Base-by-base conservation (phyloP, 2,113 vertebrate genomes). In the Upupa epops region DNA sequence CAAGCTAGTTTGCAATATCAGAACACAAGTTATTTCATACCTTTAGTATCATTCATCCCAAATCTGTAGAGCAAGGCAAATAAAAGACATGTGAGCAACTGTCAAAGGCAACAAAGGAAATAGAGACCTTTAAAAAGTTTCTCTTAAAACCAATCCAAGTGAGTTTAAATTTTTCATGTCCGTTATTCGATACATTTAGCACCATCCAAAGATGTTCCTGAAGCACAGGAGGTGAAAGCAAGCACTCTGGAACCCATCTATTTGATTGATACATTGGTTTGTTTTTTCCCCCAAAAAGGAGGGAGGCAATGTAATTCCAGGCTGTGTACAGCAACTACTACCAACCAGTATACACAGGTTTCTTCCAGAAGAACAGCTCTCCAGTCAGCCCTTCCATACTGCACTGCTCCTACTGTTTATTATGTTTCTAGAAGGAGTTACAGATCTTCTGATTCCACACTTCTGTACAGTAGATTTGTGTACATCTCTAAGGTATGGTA, bases 391-490 rank as follows among this genome's bases (percentile, higher is more conserved):
- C 29, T 25, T 56, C 8, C 80, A 86, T 49, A 51, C 8, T 75
- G 25, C 25, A 63, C 76, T 81, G 59, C 32, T 76, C 58, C 72
- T 65, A 48, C 51, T 51, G 65, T 86, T 88, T 65, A 63, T 72
- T 93, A 74, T 83, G 92, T 92, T 86, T 46, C 72, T 61, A 18
- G 70, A 80, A 66, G 32, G 9, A 78, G 74, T 51, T 83, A 85
- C 3, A 88, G 55, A 56, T n/a, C 19, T 94, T 59, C 74, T 89
- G 79, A 76, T 24, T 77, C 36, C 65, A 90, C 36, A 51, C 46
- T 72, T 92, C 86, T 92, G 86, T 45, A 90, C 77, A 95, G 93
- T 4, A 86, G 28, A 95, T 96, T 73, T 84, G 32, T 63, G 37
- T 60, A 61, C 48, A 55, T 83, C 78, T 90, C 75, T 59, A 82